A percentile compares a stretch with the other conserved stretches of the same genome.
Conservation (phyloP, 2,113 vertebrate species). For the Oreochromis aureus region DNA sequence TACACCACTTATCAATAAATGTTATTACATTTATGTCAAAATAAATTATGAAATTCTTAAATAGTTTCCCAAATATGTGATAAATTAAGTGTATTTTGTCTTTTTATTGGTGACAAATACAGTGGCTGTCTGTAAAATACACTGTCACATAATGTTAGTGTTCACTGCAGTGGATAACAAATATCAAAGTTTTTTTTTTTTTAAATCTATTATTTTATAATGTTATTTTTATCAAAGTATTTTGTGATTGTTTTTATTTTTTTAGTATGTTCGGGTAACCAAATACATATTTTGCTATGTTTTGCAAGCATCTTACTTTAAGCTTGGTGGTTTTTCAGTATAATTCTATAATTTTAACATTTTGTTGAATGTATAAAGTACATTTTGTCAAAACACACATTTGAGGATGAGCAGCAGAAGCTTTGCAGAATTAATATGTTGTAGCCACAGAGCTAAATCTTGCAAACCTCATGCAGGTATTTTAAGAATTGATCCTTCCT, state of each 20-base stretch:
- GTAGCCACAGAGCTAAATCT: background rate
- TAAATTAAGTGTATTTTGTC: background rate
- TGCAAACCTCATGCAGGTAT: background rate
- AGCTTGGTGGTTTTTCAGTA: background rate
- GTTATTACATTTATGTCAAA: background rate
- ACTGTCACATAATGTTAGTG: accelerated
- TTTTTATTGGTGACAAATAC: background rate
- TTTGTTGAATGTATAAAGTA: background rate
- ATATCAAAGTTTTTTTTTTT: background rate
- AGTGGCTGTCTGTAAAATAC: background rate
- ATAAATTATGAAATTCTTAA: background rate
- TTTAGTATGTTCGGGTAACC: background rate
- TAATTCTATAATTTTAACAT: background rate
- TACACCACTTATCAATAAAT: background rate
- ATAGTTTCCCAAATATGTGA: background rate
- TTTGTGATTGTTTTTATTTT: background rate
- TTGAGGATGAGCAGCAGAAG: background rate
- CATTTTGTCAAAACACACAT: background rate
- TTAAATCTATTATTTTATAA: background rate
- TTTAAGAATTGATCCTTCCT: background rate
- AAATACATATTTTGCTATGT: background rate
- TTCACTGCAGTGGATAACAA: background rate
- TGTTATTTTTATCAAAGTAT: background rate
- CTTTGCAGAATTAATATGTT: accelerated
- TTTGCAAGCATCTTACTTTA: accelerated